phyloP scores from a whole-genome alignment of 2,113 vertebrate genomes.

The Raphicerus campestris region DNA sequence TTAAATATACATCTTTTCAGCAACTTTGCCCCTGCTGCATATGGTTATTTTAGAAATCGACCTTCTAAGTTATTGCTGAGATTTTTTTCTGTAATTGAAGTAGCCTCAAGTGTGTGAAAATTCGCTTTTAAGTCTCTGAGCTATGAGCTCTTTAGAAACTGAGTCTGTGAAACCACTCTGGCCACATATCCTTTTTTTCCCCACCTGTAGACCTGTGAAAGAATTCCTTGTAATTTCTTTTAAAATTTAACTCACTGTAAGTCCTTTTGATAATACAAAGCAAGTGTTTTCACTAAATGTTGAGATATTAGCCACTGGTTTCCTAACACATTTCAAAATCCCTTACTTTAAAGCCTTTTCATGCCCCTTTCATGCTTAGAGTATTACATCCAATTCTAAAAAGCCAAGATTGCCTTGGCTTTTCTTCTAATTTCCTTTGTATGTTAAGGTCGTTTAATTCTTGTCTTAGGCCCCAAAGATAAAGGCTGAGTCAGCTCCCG shows the following conservation, averaged over 20 bases:
- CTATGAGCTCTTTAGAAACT: neutral
- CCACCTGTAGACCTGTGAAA: neutral
- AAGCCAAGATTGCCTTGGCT: neutral
- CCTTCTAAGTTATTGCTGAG: neutral
- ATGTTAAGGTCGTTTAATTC: slow-evolving; percentile 41
- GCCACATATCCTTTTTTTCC: too few species aligned
- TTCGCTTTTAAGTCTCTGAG: neutral
- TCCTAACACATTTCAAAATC: neutral
- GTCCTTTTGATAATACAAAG: neutral
- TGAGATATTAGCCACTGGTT: neutral
- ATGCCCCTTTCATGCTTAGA: neutral
- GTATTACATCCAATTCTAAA: neutral
- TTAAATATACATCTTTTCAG: accelerated
- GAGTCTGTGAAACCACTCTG: neutral
- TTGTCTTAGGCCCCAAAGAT: neutral
- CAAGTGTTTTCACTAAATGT: neutral
- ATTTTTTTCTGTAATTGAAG: neutral
- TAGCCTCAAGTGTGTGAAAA: neutral
- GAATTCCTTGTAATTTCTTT: neutral
- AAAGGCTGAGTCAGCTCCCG: slow-evolving; percentile 59
- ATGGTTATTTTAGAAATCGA: neutral
- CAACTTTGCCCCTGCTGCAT: neutral
- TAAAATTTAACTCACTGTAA: neutral
- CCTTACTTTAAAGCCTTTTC: neutral
- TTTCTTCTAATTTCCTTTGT: neutral